Evolutionary conservation across 1,140 invertebrate genomes (phyloP).

Genomic region (Belonocnema kinseyi): DNA sequence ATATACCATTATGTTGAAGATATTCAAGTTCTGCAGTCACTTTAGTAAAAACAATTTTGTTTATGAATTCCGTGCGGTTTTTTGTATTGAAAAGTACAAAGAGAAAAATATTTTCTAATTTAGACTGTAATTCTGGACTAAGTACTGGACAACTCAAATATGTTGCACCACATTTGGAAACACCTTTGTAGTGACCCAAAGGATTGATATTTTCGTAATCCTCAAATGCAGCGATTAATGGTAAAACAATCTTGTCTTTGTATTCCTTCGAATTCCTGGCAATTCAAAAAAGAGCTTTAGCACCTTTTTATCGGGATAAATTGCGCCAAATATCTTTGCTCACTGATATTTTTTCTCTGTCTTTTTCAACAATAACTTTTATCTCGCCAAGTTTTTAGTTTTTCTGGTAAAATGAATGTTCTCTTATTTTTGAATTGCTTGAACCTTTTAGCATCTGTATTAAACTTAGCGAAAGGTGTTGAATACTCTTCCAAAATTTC

Average conservation of each 20-base stretch:
- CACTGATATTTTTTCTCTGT: no score
- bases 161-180: conserved; percentile 55
- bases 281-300: no score
- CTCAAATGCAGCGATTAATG: conserved; percentile 37
- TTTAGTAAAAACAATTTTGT: no score
- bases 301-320: no score
- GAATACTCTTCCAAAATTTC: conserved; percentile 35
- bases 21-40: conserved; percentile 57
- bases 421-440: conserved; percentile 39
- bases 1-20: conserved; percentile 52
- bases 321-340: no score
- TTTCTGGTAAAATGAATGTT: conserved; percentile 42
- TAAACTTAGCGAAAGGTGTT: conserved; percentile 24
- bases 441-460: conserved; percentile 41
- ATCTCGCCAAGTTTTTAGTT: no score
- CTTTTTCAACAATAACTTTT: no score
- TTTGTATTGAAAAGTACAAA: no score
- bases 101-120: no score
- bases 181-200: conserved; percentile 48
- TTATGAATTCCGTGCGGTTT: no score
- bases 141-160: conserved; percentile 57
- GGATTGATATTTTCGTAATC: conserved; percentile 6
- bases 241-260: conserved; percentile 34
- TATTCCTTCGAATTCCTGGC: no score
- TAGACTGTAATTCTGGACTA: no score